Base-by-base conservation (phyloP, 2,113 vertebrate genomes). In the Mastomys natalensis region DNA sequence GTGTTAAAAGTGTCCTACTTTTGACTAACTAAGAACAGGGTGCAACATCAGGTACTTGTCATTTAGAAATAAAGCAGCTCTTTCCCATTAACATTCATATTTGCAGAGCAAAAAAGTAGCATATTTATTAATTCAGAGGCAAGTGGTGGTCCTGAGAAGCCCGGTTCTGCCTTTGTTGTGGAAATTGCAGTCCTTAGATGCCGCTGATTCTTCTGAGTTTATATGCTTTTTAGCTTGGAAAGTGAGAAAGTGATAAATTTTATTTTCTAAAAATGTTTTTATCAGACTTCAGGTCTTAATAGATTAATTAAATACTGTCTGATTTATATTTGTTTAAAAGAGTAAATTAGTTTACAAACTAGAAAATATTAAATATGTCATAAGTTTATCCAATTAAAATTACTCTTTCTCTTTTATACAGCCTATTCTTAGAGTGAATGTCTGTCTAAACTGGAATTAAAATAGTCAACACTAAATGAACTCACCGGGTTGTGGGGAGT, bases 1-100 rank as follows among this genome's bases (percentile, higher is more conserved):
- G 88, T 97, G 87, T 76, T 62, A 97, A 94, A 24, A 95, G 40
- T 93, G 82, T 91, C 89, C 77, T 97, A 51, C 87, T 98, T 98
- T 73, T 97, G 66, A 97, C 86, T 24, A 97, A 29, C 37, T 95
- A 94, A 95, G 31, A 58, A 97, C 96, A 24, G 94, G 85, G 11
- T 91, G 34, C 62, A 97, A 87, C 96, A 68, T 95, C 94, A 97
- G 6, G 43, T 77, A 48, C 1, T 1, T 89, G 84, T 84, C 4
- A 80, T 26, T 95, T 64, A 92, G 80, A 95, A 97, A 95, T 90
- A 82, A 97, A 74, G 40, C 95, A 95, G 93, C 92, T 97, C 80
- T 92, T 97, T 96, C 89, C 81, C 74, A 89, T 95, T 97, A 87
- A 97, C 91, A 96, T 34, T 24, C n/a, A 62, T 40, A 58, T 91